Evolutionary conservation across 2,113 vertebrate genomes (phyloP), one percentile per base, ranked within the genome.

Genomic region (Collichthys lucidus): DNA sequence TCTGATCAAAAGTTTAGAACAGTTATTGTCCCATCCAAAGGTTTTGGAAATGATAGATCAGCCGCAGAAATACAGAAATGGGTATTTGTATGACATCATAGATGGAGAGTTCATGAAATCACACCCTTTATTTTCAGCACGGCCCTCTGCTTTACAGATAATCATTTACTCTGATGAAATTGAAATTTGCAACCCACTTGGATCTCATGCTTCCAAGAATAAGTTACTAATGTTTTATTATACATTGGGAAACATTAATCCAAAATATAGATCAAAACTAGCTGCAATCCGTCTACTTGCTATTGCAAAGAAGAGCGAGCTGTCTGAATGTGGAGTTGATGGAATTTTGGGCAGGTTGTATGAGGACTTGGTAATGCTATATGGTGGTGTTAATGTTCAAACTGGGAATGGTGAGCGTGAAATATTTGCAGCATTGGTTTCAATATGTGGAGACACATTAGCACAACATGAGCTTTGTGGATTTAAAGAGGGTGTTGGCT

Each of bases 181-280:
- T 49, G 60, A 80, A 59, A 65, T 80, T 16, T 73, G 69, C 15
- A 80, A 73, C 12, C 68, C 78, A 50, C 61, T 73, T 35, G 77
- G 65, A 4, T 55, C 57, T 47, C 24, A 55, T 63, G 67, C 77
- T 6, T 72, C 67, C 17, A 67, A 66, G 17, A 74, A 81, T 74
- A 81, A 74, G n/a, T 61, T 81, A 12, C 8, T 67, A 8, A 74
- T 81, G 70, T 49, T 81, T 35, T 74, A 80, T 52, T 80, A 80
- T 60, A 73, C 69, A 40, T n/a, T 80, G 1, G 78, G 53, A 66
- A 74, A 74, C 44, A 80, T 73, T 19, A 24, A 80, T 59, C 79
- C 79, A 16, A 74, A 74, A 68, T 68, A 53, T 53, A 15, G 63
- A 22, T 81, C 47, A 14, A 61, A 81, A 61, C 35, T 81, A 5